These are phyloP conservation scores for Chalcis sispes DNA, from an alignment of 2,888 invertebrate genomes.

Conservation along the genomic window DNA sequence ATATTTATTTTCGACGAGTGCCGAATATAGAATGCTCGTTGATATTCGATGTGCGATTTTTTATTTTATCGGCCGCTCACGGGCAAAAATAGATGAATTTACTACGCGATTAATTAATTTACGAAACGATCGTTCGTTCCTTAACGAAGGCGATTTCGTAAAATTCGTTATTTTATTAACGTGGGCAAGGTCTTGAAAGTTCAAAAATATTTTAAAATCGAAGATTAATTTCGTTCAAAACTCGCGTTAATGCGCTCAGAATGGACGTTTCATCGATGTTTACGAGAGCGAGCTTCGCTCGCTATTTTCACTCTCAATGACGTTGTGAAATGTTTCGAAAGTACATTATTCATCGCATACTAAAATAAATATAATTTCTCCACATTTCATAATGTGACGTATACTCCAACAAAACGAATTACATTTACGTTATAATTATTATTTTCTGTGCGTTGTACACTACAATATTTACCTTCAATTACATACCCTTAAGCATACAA, in stretches of 20 bases:
- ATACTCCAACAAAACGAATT: too few relatives aligned
- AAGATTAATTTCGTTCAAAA: not conserved
- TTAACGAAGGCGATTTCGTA: too few relatives aligned
- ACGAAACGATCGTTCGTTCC: too few relatives aligned
- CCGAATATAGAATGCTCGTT: not conserved
- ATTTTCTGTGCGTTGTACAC: too few relatives aligned
- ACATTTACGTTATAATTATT: too few relatives aligned
- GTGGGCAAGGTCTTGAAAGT: not conserved
- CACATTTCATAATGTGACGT: constrained; percentile 13
- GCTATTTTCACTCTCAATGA: constrained; percentile 39
- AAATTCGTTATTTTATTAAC: too few relatives aligned
- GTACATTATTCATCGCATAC: not conserved
- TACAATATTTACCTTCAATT: too few relatives aligned
- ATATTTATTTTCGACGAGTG: constrained; percentile 18
- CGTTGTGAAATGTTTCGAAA: constrained; percentile 15
- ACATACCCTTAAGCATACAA: too few relatives aligned
- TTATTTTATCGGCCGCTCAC: not conserved
- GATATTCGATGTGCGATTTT: not conserved
- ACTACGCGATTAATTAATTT: not conserved
- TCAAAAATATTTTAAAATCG: not conserved
- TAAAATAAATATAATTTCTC: constrained; percentile 31
- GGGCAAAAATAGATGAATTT: not conserved
- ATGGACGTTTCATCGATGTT: not conserved
- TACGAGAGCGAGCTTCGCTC: constrained; percentile 14
- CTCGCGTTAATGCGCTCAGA: not conserved